phyloP scores from a whole-genome alignment of 1,140 invertebrate species.

The Bombus consobrinus region DNA sequence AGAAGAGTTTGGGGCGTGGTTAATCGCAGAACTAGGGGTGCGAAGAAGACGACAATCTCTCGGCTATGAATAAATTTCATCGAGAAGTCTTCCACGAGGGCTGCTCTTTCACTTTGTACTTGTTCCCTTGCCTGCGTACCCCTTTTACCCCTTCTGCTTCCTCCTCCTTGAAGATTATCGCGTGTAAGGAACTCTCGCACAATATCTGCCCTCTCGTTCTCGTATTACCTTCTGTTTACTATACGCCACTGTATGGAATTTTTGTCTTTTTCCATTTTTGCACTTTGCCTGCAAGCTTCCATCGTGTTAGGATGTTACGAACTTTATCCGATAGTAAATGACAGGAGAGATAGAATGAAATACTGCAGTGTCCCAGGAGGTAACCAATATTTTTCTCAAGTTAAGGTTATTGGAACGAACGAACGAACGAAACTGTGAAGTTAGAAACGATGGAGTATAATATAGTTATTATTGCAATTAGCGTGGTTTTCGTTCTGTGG shows the following conservation, averaged over 20 bases:
- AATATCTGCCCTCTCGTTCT: background rate
- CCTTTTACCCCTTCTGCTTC: background rate
- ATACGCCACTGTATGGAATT: background rate
- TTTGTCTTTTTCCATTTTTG: background rate
- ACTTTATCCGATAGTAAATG: background rate
- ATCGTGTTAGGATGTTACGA: background rate
- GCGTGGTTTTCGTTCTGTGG: background rate
- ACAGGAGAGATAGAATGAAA: background rate
- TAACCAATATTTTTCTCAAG: background rate
- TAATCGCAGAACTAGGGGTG: constrained; percentile 51
- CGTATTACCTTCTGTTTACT: background rate
- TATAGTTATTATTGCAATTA: too few species aligned
- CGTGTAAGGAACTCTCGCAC: constrained; percentile 4
- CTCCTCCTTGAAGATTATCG: constrained; percentile 26
- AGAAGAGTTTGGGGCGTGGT: constrained; percentile 31
- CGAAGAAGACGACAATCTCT: constrained; percentile 47
- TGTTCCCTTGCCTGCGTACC: constrained; percentile 2
- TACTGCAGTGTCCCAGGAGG: background rate
- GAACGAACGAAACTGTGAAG: background rate
- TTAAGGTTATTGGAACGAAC: background rate
- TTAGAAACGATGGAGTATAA: background rate
- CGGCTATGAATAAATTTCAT: constrained; percentile 66
- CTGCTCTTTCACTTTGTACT: constrained; percentile 46
- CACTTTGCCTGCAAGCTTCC: background rate
- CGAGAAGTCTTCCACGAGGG: constrained; percentile 33